Evolutionary conservation across 2,113 vertebrate species (phyloP), one percentile per base, ranked within the genome.

Genomic region (Salminus brasiliensis): DNA sequence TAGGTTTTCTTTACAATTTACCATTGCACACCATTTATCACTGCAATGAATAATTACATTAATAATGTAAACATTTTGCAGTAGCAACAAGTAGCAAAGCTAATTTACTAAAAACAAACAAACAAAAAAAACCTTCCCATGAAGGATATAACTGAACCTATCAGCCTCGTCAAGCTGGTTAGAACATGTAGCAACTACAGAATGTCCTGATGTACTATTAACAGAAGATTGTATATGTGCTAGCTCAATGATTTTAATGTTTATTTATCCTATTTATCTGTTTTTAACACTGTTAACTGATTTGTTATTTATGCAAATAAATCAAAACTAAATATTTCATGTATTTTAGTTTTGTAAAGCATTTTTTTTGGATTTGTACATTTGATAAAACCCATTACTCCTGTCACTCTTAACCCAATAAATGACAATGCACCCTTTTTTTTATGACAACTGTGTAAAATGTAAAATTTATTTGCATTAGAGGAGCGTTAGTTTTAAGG

Each of bases 241-340:
- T n/a, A n/a, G n/a, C n/a, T 36, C 18, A 47, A 4, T 49, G 11
- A 7, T 3, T 62, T 18, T 39, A 76, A 34, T 53, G 13, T 34
- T n/a, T 67, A 30, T 66, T 76, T 52, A 63, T 74, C 13, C 8
- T 34, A 21, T 13, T 45, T 62, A 45, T 27, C 57, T 60, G 43
- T 36, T 43, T 72, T 18, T 32, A 41, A 65, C 32, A 16, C 15
- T 60, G 62, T 60, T 47, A 72, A 3, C 3, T n/a, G 32, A 13
- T 43, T 1, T 47, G 18, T n/a, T 32, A 32, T 47, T 47, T 73
- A 12, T 60, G 5, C 9, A 36, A 16, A 60, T 0, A 3, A 60
- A 60, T 30, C 13, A 60, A n/a, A 10, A 57, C 16, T 23, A 55
- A 55, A 55, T n/a, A 16, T 52, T 52, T 52, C 39, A n/a, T n/a